Percentiles rank a stretch among this genome's conserved stretches.
phyloP scores from a whole-genome alignment of 2,888 invertebrate genomes.

The Chironomus tentans region DNA sequence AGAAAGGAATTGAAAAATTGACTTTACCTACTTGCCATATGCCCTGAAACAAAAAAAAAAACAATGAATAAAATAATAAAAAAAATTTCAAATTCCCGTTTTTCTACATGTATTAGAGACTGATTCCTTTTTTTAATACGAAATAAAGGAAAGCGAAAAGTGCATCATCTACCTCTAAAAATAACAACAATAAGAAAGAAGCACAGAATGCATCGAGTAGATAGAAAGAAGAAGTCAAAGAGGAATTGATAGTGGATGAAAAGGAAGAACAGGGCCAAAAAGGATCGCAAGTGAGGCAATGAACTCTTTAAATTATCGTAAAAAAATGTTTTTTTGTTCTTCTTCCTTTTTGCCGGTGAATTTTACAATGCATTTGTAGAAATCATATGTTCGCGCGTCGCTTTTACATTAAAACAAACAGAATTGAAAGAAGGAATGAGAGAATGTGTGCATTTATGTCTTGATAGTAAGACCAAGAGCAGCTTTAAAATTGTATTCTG shows the following conservation, averaged over 20 bases:
- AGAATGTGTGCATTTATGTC: neutral
- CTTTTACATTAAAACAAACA: neutral
- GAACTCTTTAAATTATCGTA: slow-evolving; percentile 21
- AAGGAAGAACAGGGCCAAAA: neutral
- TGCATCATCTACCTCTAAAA: neutral
- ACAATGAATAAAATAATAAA: neutral
- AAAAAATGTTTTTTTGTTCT: neutral
- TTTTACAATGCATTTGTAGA: neutral
- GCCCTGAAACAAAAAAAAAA: neutral
- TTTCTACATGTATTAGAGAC: neutral
- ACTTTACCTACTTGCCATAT: slow-evolving; percentile 23
- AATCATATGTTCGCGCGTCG: slow-evolving; percentile 8
- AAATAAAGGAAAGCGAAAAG: neutral
- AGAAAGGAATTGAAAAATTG: neutral
- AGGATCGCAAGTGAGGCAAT: slow-evolving; percentile 1
- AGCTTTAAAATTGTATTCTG: neutral
- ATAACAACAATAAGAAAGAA: neutral
- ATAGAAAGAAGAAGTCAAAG: neutral
- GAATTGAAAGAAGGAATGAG: neutral
- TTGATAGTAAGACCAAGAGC: neutral
- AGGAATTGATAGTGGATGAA: neutral
- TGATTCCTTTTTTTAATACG: neutral
- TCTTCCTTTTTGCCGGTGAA: neutral
- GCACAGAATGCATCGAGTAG: neutral
- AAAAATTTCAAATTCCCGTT: neutral